Evolutionary conservation across 2,888 invertebrate genomes (phyloP).

Genomic region (Eupelmus urozonus): DNA sequence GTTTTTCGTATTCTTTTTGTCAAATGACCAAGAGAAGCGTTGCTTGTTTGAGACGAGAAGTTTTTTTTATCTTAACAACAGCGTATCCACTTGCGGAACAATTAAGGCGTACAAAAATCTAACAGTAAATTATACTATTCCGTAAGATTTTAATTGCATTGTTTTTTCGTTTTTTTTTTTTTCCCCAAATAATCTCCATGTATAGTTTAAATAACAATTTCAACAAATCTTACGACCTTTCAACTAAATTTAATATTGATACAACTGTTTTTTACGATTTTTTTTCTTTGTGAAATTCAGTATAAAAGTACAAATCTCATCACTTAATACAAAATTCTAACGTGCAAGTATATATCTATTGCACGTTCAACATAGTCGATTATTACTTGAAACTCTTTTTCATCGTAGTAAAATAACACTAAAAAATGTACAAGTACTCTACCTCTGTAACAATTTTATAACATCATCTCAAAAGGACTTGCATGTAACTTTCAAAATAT

Average conservation of each 20-base stretch:
- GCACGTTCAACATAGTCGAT: slow-evolving; percentile 1
- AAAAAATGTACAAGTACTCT: slow-evolving; percentile 16
- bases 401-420: slow-evolving; percentile 12
- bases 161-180: background rate
- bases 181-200: background rate
- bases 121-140: too few species aligned
- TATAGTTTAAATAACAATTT: slow-evolving; percentile 17
- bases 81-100: too few species aligned
- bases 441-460: background rate
- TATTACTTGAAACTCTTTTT: background rate
- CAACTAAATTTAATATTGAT: slow-evolving; percentile 28
- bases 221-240: background rate
- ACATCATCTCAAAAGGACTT: background rate
- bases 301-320: slow-evolving; percentile 60
- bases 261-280: slow-evolving; percentile 14
- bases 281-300: slow-evolving; percentile 48
- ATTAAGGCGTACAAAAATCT: too few species aligned
- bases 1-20: too few species aligned
- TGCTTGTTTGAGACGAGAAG: too few species aligned
- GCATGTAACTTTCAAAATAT: too few species aligned
- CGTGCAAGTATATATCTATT: slow-evolving; percentile 33
- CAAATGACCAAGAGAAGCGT: too few species aligned
- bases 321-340: slow-evolving; percentile 55
- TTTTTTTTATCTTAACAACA: too few species aligned
- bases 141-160: background rate